Conservation (phyloP, 2,888 invertebrate species). For the Artemia sinica region DNA sequence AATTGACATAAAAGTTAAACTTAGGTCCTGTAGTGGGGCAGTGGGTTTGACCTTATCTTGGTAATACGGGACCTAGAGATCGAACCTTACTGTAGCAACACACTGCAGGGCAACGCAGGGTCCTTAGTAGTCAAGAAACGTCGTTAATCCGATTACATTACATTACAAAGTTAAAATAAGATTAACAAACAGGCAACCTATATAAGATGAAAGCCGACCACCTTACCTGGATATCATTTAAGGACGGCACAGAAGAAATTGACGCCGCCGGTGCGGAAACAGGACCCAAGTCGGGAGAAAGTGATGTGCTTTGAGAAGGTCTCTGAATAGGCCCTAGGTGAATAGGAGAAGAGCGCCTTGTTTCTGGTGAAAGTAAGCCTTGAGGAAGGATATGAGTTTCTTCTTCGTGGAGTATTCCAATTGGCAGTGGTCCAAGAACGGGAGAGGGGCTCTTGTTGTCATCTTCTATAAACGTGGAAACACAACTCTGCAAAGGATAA, state of each 20-base stretch:
- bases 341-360: background rate
- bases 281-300: background rate
- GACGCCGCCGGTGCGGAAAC: background rate
- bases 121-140: no score
- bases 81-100: no score
- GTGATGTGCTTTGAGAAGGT: background rate
- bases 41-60: no score
- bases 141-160: no score
- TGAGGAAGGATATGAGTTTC: background rate
- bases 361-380: background rate
- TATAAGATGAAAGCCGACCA: background rate
- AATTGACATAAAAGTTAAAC: no score
- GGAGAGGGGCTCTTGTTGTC: background rate
- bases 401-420: background rate
- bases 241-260: constrained; percentile 6
- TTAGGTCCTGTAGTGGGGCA: no score
- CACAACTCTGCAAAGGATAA: background rate
- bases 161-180: no score
- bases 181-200: no score
- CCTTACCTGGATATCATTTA: constrained; percentile 10
- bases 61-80: no score
- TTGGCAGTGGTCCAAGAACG: background rate
- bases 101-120: no score
- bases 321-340: background rate
- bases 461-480: background rate